A percentile compares a stretch with the other conserved stretches of the same genome.
These are phyloP conservation scores for Anastrepha obliqua DNA, from an alignment of 1,140 invertebrate species.

Conservation along the genomic window DNA sequence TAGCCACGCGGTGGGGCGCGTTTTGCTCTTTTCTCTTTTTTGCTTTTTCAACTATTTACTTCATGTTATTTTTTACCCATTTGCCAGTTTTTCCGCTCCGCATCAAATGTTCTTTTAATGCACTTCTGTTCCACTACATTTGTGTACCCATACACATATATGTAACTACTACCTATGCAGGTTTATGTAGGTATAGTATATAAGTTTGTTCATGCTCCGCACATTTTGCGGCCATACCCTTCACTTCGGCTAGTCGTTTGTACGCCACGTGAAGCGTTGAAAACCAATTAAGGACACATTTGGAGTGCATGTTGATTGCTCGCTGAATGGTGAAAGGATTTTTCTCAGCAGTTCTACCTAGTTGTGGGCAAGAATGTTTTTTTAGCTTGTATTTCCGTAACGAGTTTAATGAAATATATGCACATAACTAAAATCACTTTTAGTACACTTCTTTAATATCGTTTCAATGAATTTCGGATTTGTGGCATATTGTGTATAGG, in stretches of 20 bases:
- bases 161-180: background rate
- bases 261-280: background rate
- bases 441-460: no score
- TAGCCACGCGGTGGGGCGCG: background rate
- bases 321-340: background rate
- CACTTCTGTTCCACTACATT: background rate
- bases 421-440: no score
- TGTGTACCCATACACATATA: background rate
- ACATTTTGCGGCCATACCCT: background rate
- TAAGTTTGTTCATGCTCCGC: no score
- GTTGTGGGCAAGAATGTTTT: no score
- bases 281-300: constrained; percentile 19
- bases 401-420: background rate
- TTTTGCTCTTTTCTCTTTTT: background rate
- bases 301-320: background rate
- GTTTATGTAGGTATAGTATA: no score
- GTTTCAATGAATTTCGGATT: no score
- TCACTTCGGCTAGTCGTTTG: background rate
- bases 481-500: no score
- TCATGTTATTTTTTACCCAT: background rate
- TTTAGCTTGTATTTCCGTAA: background rate
- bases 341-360: background rate
- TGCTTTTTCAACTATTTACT: background rate
- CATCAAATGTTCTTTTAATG: constrained; percentile 12
- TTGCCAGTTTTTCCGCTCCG: constrained; percentile 6